Evolutionary conservation across 2,888 invertebrate genomes (phyloP), one percentile per base, ranked within the genome.

Genomic region (Drosophila pseudotalamancana): DNA sequence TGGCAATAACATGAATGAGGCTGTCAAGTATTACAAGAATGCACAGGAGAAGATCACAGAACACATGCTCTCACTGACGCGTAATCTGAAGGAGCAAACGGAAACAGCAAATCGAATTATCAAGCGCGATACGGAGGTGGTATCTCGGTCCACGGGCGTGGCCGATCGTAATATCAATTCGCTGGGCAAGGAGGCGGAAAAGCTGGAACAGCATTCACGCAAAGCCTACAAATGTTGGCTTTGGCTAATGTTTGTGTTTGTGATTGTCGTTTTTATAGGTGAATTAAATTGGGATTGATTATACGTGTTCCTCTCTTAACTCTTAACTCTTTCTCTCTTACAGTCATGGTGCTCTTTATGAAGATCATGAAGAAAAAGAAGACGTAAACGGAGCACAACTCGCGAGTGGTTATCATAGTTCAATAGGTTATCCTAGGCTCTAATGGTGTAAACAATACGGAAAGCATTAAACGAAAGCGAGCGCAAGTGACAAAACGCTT

Each of bases 141-240:
- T 97, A 45, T 94, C 94, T 66, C 95, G 95, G 84, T 96, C 97
- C 0, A 93, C 95, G 4, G 94, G 94, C 65, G 91, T 97, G 70
- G 95, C 97, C 0, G 97, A 98, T 70, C 93, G 93, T 11, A 98
- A 98, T 90, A 92, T 95, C 75, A 92, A 92, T 23, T 95, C 96
- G 35, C 92, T 98, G 60, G 95, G 95, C 88, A 93, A 93, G 34
- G 98, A 98, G 91, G 96, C 97, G 0, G 94, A 95, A 35, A 94
- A 96, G 84, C 92, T 98, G 31, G 95, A 95, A 72, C 96, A 96
- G 74, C 97, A 97, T 91, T 97, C 96, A 18, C 94, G 94, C 70
- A 95, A 96, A 67, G 96, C 96, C 0, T 98, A 97, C 94, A 97
- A 97, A 88, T 98, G 98, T 91, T 98, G 98, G 97, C 94, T 98